phyloP scores from a whole-genome alignment of 2,113 vertebrate genomes.

The Amblyornis subalaris region DNA sequence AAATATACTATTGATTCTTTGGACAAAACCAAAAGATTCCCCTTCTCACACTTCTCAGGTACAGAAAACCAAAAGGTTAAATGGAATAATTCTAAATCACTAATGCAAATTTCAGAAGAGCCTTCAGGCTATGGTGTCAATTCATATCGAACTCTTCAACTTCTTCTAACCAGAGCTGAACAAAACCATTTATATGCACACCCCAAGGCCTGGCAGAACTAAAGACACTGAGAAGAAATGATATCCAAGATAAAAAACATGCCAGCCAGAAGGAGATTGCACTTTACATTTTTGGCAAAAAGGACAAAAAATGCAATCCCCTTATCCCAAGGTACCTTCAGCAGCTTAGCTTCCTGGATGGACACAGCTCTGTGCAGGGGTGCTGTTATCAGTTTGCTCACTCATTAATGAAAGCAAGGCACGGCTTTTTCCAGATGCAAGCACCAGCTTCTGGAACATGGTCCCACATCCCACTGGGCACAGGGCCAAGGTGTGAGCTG shows the following conservation, averaged over 20 bases:
- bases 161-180: not conserved
- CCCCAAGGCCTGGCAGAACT: not conserved
- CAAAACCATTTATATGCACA: not conserved
- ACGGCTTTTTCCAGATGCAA: not conserved
- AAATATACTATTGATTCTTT: not conserved
- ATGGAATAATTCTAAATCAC: not conserved
- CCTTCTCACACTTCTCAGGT: not conserved
- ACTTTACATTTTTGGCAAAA: not conserved
- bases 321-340: not conserved
- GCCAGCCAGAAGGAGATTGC: not conserved
- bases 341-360: not conserved
- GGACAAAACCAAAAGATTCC: not conserved
- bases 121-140: not conserved
- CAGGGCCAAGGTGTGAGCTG: not conserved
- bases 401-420: not conserved
- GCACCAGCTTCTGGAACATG: not conserved
- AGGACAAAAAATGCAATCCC: not conserved
- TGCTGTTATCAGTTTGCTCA: rapidly evolving
- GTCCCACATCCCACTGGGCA: not conserved
- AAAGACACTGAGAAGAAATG: not conserved
- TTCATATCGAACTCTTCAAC: not conserved
- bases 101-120: not conserved
- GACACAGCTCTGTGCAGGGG: not conserved
- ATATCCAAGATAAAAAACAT: not conserved
- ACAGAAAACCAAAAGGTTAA: not conserved